These are phyloP conservation scores for Phalera bucephala DNA, from an alignment of 2,888 invertebrate genomes.

Conservation along the genomic window DNA sequence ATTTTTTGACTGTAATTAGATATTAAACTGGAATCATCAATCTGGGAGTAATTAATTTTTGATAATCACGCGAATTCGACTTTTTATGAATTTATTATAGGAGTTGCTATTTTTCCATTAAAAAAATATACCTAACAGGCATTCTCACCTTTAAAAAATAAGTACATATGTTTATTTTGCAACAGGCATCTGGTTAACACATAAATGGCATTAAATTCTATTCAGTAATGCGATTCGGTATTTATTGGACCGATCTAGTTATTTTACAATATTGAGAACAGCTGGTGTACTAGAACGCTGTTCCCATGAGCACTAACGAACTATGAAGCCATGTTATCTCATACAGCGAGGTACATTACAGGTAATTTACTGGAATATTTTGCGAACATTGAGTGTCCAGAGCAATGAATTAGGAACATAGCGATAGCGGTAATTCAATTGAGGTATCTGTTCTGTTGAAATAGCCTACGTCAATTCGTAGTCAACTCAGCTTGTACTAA, in stretches of 20 bases:
- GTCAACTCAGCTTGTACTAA: constrained; percentile 16
- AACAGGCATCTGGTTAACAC: constrained; percentile 43
- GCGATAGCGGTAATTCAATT: background rate
- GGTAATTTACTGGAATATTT: background rate
- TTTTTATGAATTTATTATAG: too few species aligned
- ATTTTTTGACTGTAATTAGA: too few species aligned
- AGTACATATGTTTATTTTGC: constrained; percentile 37
- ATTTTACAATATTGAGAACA: constrained; percentile 53
- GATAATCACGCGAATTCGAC: too few species aligned
- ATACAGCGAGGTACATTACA: constrained; percentile 15
- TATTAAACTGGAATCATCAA: too few species aligned
- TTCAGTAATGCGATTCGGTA: constrained; percentile 66
- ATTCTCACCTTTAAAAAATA: background rate
- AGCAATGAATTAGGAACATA: constrained; percentile 18
- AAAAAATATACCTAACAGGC: too few species aligned
- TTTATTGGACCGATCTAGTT: constrained; percentile 67
- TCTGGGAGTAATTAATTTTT: too few species aligned
- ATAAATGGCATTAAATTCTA: constrained; percentile 55
- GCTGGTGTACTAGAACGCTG: constrained; percentile 43
- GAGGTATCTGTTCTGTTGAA: constrained; percentile 18
- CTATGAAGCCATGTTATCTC: constrained; percentile 18
- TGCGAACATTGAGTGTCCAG: background rate
- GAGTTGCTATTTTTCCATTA: too few species aligned
- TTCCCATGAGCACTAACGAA: constrained; percentile 50
- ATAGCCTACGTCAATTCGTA: constrained; percentile 25